Conservation (phyloP, 1,140 invertebrate genomes). For the Penaeus indicus region DNA sequence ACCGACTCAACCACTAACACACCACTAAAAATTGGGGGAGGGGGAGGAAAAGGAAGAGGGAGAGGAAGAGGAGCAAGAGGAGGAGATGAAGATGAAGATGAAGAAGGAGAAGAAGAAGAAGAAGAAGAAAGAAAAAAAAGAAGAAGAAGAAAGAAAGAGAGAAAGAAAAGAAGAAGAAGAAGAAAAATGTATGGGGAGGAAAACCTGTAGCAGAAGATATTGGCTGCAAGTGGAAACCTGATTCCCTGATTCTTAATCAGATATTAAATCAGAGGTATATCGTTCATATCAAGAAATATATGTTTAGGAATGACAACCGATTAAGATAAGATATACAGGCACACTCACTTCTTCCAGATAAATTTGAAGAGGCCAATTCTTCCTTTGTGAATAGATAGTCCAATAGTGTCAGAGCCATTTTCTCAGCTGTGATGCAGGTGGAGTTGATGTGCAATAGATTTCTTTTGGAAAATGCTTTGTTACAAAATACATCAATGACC, state of each 20-base stretch:
- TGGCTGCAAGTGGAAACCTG: no score
- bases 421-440: constrained; percentile 74
- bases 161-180: not conserved
- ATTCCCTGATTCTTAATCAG: not conserved
- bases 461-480: constrained; percentile 68
- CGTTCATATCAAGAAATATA: not conserved
- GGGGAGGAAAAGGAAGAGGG: not conserved
- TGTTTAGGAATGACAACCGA: not conserved
- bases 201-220: not conserved
- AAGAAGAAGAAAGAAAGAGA: not conserved
- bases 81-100: not conserved
- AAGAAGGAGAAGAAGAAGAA: not conserved
- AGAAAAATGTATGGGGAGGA: not conserved
- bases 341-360: constrained; percentile 73
- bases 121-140: no score
- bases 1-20: no score
- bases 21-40: no score
- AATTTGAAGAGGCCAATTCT: constrained; percentile 73
- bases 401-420: constrained; percentile 75
- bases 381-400: constrained; percentile 75
- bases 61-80: not conserved
- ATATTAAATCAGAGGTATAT: not conserved
- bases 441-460: constrained; percentile 74
- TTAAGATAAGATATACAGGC: not conserved
- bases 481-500: constrained; percentile 27